Percentiles rank a stretch among this genome's conserved stretches.
Conservation (phyloP, 2,888 invertebrate species). For the Drosophila subsilvestris region DNA sequence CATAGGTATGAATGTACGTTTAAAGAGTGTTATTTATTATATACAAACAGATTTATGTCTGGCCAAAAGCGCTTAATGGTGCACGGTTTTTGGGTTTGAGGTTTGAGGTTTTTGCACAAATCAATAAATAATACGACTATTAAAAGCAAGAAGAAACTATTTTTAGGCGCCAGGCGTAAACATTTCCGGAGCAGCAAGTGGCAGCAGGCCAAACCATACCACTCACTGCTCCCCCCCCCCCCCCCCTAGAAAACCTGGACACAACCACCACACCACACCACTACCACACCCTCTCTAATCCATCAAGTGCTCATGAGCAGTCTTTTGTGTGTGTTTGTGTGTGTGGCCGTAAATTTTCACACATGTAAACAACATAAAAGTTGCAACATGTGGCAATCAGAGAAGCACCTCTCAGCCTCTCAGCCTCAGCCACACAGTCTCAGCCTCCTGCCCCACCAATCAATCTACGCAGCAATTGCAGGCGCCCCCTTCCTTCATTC, state of each 20-base stretch:
- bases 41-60: constrained; percentile 55
- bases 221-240: too few relatives aligned
- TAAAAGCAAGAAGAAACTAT: constrained; percentile 43
- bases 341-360: constrained; percentile 67
- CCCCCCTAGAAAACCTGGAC: background rate
- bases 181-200: constrained; percentile 33
- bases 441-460: constrained; percentile 16
- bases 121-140: constrained; percentile 70
- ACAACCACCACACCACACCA: constrained; percentile 9
- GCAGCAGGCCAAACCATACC: background rate
- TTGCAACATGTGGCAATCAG: constrained; percentile 71
- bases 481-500: background rate
- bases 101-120: constrained; percentile 45
- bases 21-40: constrained; percentile 42
- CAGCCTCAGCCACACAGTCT: background rate
- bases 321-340: constrained; percentile 34
- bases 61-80: constrained; percentile 51
- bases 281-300: constrained; percentile 57
- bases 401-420: background rate
- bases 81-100: constrained; percentile 47
- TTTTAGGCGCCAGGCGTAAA: constrained; percentile 54
- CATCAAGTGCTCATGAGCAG: constrained; percentile 69
- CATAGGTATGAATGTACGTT: constrained; percentile 4
- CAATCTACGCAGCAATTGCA: constrained; percentile 40
- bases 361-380: constrained; percentile 71